Base-by-base conservation (phyloP, 2,113 vertebrate species). In the Todiramphus saurophagus region DNA sequence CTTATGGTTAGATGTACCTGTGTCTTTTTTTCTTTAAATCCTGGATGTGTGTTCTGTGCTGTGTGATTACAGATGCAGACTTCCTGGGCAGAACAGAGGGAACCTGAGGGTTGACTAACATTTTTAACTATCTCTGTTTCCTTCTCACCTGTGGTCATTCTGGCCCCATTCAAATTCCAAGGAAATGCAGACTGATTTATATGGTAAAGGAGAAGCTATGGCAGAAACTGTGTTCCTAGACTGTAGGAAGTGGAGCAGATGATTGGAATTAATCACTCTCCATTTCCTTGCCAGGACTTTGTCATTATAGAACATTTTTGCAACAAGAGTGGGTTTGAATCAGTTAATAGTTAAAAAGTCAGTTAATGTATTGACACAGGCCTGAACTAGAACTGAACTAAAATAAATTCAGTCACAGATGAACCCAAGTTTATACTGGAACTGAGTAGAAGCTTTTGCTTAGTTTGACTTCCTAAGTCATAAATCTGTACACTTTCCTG, bases 91-190 rank as follows among this genome's bases (percentile, higher is more conserved):
- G 33, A 41, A n/a, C 31, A 55, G 41, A 16, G 31, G 48, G 43
- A 21, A n/a, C 24, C 30, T 16, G 2, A 9, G 62, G 5, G 1
- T 2, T 11, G 2, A 24, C 19, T 55, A 37, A 17, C 7, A 9
- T 43, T 87, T 46, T 74, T 60, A 37, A 12, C 31, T 25, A 10
- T 5, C 59, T 79, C 44, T 37, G 21, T 66, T 77, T 69, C 48
- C 35, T 3, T 56, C 35, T 92, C 44, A 16, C 14, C 74, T n/a
- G 23, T n/a, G 55, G 51, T 37, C 25, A 18, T 62, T 31, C 41
- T 43, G 27, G 8, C 53, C 11, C 18, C 25, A 3, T 39, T 55
- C 23, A 3, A 4, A 16, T 30, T 44, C 43, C 17, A 17, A 24
- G 18, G 13, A 80, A 72, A 10, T 6, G 28, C n/a, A 21, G 35